phyloP scores from a whole-genome alignment of 1,140 invertebrate species.

The Aphelinus atriplicis region DNA sequence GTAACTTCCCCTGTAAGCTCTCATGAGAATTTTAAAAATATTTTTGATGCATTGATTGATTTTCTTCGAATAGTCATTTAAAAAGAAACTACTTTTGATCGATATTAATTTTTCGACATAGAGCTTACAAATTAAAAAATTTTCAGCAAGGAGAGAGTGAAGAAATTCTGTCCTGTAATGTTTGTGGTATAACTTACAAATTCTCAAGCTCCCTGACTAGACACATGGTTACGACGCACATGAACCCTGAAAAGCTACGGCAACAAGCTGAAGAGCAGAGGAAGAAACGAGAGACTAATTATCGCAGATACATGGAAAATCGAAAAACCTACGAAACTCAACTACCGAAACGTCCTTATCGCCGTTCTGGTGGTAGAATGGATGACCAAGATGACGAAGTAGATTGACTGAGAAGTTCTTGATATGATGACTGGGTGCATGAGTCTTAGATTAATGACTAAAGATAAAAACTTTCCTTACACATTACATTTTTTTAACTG shows the following conservation, averaged over 20 bases:
- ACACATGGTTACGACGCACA: constrained; percentile 65
- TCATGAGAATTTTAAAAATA: no score
- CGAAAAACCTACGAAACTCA: constrained; percentile 64
- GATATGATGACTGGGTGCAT: constrained; percentile 14
- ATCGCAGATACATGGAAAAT: constrained; percentile 62
- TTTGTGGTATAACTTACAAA: constrained; percentile 66
- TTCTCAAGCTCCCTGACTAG: constrained; percentile 65
- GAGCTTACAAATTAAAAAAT: constrained; percentile 8
- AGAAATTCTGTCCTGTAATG: constrained; percentile 62
- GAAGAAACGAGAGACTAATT: constrained; percentile 63
- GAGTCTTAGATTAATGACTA: constrained; percentile 15
- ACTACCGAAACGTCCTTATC: constrained; percentile 53
- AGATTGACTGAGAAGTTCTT: constrained; percentile 34
- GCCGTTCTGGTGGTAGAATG: constrained; percentile 41
- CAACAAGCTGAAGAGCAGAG: constrained; percentile 65
- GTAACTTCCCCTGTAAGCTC: constrained; percentile 46
- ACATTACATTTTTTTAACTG: neutral
- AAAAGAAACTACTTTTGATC: no score
- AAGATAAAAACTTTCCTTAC: constrained; percentile 7
- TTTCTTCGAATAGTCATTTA: neutral
- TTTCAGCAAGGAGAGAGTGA: constrained; percentile 59
- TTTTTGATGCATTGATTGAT: neutral
- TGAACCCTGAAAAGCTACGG: constrained; percentile 62
- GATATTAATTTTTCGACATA: neutral
- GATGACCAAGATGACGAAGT: constrained; percentile 47